Percentiles rank a stretch among this genome's conserved stretches.
Evolutionary conservation across 2,888 invertebrate species (phyloP).

Genomic region (Quadroppia sp.): DNA sequence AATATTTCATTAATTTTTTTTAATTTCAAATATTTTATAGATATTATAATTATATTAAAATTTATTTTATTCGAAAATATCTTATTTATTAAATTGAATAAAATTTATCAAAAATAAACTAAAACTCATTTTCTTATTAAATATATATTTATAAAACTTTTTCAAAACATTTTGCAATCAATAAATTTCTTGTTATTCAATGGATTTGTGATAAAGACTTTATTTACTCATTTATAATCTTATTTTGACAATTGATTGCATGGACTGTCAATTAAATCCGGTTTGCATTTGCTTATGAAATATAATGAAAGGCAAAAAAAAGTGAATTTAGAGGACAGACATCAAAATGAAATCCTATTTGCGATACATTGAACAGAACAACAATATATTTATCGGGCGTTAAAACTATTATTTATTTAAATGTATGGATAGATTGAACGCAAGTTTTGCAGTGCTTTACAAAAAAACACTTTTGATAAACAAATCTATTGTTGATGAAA

Average conservation of each 20-base stretch:
- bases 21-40: no score
- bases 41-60: no score
- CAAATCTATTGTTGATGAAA: conserved; percentile 23
- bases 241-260: conserved; percentile 9
- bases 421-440: conserved; percentile 14
- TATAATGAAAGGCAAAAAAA: neutral
- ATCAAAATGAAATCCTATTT: conserved; percentile 29
- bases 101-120: no score
- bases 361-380: conserved; percentile 3
- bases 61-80: no score
- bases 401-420: conserved; percentile 12
- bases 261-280: conserved; percentile 22
- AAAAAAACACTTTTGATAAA: conserved; percentile 14
- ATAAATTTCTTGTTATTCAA: no score
- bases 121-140: no score
- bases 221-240: conserved; percentile 21
- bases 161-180: no score
- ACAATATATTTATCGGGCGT: conserved; percentile 7
- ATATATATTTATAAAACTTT: no score
- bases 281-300: neutral
- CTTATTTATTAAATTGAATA: no score
- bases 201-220: neutral
- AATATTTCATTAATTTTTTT: no score
- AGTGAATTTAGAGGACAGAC: neutral
- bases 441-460: conserved; percentile 3